Conservation (phyloP, 2,113 vertebrate species). For the Leptobrachium leishanense region DNA sequence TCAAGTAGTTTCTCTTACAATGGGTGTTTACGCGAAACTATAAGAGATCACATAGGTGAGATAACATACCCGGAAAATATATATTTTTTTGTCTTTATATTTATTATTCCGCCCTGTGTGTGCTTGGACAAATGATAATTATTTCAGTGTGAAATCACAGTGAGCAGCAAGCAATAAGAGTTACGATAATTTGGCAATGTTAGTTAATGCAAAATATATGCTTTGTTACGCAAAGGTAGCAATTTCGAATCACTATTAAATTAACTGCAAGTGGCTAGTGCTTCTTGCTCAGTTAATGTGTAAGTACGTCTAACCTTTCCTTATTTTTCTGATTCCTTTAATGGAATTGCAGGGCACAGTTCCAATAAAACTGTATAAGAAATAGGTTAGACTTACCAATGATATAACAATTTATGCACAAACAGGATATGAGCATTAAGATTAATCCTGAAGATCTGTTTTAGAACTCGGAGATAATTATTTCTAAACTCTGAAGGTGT, state of each 20-base stretch:
- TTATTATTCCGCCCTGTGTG: constrained; percentile 58
- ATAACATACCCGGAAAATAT: constrained; percentile 69
- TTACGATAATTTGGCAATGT: constrained; percentile 71
- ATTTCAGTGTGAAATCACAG: constrained; percentile 83
- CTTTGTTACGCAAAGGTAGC: constrained; percentile 52
- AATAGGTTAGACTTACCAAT: too few relatives aligned
- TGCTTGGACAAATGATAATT: constrained; percentile 77
- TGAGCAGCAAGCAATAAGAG: constrained; percentile 78
- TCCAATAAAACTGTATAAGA: too few relatives aligned
- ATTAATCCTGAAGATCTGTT: too few relatives aligned
- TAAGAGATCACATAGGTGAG: constrained; percentile 67
- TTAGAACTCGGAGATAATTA: too few relatives aligned
- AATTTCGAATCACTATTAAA: constrained; percentile 64
- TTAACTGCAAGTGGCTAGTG: constrained; percentile 32
- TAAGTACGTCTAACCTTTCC: too few relatives aligned
- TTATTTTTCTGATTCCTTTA: neutral
- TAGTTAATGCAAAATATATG: neutral
- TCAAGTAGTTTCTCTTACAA: constrained; percentile 70
- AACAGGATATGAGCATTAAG: too few relatives aligned
- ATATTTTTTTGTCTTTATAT: constrained; percentile 1
- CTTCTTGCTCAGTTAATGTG: constrained; percentile 57
- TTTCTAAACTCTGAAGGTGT: neutral
- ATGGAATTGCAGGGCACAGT: neutral
- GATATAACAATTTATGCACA: too few relatives aligned
- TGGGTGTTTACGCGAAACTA: constrained; percentile 64